Conservation (phyloP, 2,797 vertebrate species). For the Intellagama lesueurii region DNA sequence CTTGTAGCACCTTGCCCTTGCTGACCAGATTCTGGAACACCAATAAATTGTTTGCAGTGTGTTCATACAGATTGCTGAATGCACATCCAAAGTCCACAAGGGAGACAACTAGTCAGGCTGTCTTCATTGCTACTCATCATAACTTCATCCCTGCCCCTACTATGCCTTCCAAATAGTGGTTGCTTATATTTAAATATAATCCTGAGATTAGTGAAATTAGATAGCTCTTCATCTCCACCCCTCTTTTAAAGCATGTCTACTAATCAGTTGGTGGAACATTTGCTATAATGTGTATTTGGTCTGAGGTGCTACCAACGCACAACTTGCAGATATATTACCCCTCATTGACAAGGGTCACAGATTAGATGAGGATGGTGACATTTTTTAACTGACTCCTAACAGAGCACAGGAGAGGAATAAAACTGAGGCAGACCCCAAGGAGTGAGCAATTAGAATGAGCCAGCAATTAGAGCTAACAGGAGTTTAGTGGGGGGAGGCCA, state of each 20-base stretch:
- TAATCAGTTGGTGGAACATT: not conserved
- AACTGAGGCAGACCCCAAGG: too few relatives aligned
- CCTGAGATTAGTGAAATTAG: not conserved
- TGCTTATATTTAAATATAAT: not conserved
- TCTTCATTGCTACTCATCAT: not conserved
- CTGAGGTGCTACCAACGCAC: not conserved
- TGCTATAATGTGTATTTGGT: not conserved
- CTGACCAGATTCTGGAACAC: not conserved
- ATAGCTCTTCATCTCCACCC: not conserved
- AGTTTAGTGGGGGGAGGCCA: too few relatives aligned
- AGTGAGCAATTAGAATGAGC: too few relatives aligned
- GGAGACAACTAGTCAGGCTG: conserved; percentile 10
- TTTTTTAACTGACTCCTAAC: not conserved
- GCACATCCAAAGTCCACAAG: not conserved
- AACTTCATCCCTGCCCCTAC: not conserved
- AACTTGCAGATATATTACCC: not conserved
- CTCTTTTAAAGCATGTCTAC: not conserved
- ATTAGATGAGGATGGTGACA: not conserved
- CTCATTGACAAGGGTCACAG: not conserved
- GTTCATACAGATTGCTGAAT: not conserved
- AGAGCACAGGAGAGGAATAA: too few relatives aligned
- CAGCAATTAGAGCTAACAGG: too few relatives aligned
- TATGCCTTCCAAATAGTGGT: not conserved
- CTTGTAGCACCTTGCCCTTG: not conserved
- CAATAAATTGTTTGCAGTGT: rapidly evolving